phyloP scores from a whole-genome alignment of 2,888 invertebrate species.

The Tinea trinotella region DNA sequence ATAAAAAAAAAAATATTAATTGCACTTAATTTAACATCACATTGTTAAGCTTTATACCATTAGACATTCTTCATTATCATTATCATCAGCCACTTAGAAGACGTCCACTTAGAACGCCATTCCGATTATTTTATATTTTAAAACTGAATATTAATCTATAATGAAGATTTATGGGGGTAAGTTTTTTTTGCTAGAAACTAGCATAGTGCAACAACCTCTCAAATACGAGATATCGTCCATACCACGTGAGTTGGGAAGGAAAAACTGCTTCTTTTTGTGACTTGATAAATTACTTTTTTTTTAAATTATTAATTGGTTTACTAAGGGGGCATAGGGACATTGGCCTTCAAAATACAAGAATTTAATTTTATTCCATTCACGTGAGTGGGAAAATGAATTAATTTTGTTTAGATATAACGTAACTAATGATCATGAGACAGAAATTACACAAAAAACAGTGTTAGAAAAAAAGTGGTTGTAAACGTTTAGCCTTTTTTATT shows the following conservation, averaged over 20 bases:
- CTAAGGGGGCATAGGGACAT: not conserved
- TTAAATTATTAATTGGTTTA: not conserved
- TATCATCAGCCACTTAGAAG: too few species aligned
- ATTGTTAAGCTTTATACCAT: too few species aligned
- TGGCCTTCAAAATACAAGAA: not conserved
- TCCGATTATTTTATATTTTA: too few species aligned
- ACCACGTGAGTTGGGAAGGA: conserved; percentile 3
- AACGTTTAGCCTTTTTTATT: too few species aligned
- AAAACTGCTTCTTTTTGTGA: not conserved
- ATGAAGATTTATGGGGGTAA: too few species aligned
- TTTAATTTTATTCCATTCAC: not conserved
- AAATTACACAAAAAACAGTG: not conserved
- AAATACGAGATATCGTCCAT: not conserved
- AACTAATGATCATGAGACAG: not conserved
- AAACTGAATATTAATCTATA: too few species aligned
- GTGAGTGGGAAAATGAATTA: not conserved
- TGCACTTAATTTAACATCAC: too few species aligned
- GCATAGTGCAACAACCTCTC: not conserved
- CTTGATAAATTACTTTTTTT: not conserved
- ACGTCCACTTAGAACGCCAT: too few species aligned
- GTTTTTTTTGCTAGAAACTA: not conserved
- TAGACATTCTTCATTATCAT: too few species aligned
- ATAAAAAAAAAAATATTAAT: too few species aligned
- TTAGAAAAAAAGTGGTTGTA: too few species aligned
- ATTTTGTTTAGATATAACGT: not conserved